Conservation (phyloP, 2,888 invertebrate species). For the Watsonalla binaria region DNA sequence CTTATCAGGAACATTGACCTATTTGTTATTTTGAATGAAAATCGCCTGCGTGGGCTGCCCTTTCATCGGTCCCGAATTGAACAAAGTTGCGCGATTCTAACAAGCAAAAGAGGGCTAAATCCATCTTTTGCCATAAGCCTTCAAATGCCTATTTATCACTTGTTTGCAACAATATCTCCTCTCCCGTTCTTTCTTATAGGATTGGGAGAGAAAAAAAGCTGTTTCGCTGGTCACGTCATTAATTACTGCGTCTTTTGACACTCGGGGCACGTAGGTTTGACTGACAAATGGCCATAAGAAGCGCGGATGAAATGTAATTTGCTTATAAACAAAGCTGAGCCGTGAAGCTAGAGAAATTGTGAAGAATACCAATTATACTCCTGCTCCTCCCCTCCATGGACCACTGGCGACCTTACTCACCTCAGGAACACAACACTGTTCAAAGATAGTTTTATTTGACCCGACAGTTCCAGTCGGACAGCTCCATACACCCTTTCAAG, state of each 20-base stretch:
- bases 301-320: constrained; percentile 29
- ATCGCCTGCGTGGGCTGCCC: background rate
- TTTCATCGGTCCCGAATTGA: background rate
- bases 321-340: constrained; percentile 12
- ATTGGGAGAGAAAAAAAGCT: constrained; percentile 6
- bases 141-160: background rate
- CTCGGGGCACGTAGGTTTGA: constrained; percentile 26
- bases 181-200: background rate
- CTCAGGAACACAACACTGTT: too few relatives aligned
- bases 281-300: constrained; percentile 38
- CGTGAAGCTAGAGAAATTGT: constrained; percentile 1
- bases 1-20: too few relatives aligned
- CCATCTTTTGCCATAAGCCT: background rate
- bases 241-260: constrained; percentile 25
- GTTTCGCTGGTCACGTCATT: constrained; percentile 25
- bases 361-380: too few relatives aligned
- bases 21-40: background rate
- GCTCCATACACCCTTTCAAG: too few relatives aligned
- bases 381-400: too few relatives aligned
- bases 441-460: too few relatives aligned
- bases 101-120: constrained; percentile 2
- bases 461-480: too few relatives aligned
- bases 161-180: background rate
- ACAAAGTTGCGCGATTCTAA: background rate
- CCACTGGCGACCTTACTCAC: too few relatives aligned